Base-by-base conservation (phyloP, 1,140 invertebrate genomes). In the Platyscapa corneri region DNA sequence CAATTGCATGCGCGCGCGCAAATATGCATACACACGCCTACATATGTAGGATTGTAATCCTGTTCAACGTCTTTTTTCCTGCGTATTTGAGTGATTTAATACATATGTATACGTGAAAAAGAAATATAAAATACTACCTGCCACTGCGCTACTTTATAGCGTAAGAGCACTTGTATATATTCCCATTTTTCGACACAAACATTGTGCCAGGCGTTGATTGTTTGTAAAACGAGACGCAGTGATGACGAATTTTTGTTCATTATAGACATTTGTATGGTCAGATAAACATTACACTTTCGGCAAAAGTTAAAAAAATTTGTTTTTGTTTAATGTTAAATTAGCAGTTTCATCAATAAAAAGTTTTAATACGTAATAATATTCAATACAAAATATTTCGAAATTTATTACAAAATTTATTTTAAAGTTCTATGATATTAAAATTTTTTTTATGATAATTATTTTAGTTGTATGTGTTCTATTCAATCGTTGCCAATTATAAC, bases 161-260 rank as follows among this genome's bases (percentile, higher is more conserved):
- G 75, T 49, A 49, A 79, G 46, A 87, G 89, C 88, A 88, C 87
- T 89, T 92, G 90, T 91, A 91, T 60, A 92, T 91, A 91, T 89
- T 87, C 85, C 82, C 88, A 60, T 77, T 84, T 87, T 86, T 81
- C 65, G 70, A 87, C 77, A 74, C 76, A 89, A 86, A 86, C 34
- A 88, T 85, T 86, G 88, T 89, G 88, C 89, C 88, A 90, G 86
- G 88, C 86, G 89, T 88, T 86, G 64, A 86, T 88, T 85, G 83
- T 86, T 86, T 87, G 72, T 87, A 81, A 56, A 82, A 82, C 60
- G 70, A 86, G 74, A 82, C 79, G 79, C 84, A 81, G 76, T 60
- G 84, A 82, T 32, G 79, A 82, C 32, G 46, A 75, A 64, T 81
- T 67, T 30, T 53, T 67, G 65, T 79, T 70, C 37, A 64, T 37